Conservation (phyloP, 2,888 invertebrate genomes). For the Synergus gifuensis region DNA sequence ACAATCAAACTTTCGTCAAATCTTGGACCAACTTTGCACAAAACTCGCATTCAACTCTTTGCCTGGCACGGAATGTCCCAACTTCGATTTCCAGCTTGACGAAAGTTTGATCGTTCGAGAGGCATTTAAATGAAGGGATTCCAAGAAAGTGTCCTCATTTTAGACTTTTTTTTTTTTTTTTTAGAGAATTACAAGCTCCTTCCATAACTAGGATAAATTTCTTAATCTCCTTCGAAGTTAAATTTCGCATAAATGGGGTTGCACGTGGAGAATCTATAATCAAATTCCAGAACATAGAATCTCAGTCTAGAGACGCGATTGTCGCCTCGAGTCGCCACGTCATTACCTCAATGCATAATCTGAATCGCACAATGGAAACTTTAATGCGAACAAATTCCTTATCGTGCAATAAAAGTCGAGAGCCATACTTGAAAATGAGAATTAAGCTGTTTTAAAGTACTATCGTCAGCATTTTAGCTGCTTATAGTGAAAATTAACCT, state of each 20-base stretch:
- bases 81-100: slow-evolving; percentile 8
- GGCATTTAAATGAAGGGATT: not conserved
- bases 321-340: slow-evolving; percentile 3
- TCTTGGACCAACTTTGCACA: slow-evolving; percentile 3
- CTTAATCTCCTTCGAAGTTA: not conserved
- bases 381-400: slow-evolving; percentile 4
- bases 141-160: not conserved
- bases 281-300: slow-evolving; percentile 5
- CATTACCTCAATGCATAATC: slow-evolving; percentile 7
- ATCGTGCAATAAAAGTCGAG: slow-evolving; percentile 7
- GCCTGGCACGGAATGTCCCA: slow-evolving; percentile 18
- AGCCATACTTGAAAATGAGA: not conserved
- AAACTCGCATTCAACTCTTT: slow-evolving; percentile 16
- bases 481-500: not conserved
- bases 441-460: not conserved
- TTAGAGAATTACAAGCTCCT: not conserved
- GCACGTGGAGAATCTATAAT: not conserved
- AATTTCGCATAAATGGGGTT: not conserved
- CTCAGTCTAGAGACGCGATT: not conserved
- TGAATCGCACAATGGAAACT: slow-evolving; percentile 11
- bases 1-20: slow-evolving; percentile 32
- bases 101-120: slow-evolving; percentile 23
- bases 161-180: not conserved
- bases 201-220: slow-evolving; percentile 1
- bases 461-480: not conserved